Conservation (phyloP, 2,113 vertebrate species). For the Boulengeromyrus knoepffleri region DNA sequence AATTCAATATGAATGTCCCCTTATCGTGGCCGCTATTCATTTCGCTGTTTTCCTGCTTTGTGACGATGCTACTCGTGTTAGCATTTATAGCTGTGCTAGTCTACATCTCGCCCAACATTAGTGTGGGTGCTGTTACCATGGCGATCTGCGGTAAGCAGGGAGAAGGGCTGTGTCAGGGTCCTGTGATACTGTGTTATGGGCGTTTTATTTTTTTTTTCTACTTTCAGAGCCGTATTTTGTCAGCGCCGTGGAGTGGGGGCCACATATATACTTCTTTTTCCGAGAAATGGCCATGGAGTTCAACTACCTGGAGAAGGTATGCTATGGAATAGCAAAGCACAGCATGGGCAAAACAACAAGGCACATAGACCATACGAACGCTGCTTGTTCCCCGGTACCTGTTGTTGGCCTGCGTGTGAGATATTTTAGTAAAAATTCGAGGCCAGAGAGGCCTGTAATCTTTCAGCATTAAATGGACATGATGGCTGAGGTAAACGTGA, state of each 20-base stretch:
- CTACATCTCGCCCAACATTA: neutral
- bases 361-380: neutral
- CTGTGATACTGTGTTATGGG: neutral
- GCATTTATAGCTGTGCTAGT: neutral
- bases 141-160: neutral
- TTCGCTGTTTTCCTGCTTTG: neutral
- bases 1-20: neutral
- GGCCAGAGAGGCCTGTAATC: neutral
- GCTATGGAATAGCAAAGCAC: neutral
- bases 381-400: neutral
- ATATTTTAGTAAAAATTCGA: neutral
- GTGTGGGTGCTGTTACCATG: conserved; percentile 5
- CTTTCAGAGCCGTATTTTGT: conserved; percentile 86
- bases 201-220: conserved; percentile 3
- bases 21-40: neutral
- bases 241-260: conserved; percentile 84
- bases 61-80: neutral
- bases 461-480: neutral
- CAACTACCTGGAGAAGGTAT: conserved; percentile 93
- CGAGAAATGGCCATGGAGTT: conserved; percentile 97
- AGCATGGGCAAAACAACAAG: neutral
- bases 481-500: neutral
- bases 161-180: neutral
- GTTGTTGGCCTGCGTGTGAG: neutral
- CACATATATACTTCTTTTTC: conserved; percentile 97